Percentiles rank a stretch among this genome's conserved stretches.
phyloP scores from a whole-genome alignment of 2,113 vertebrate species.

The Cyprinus carpio region DNA sequence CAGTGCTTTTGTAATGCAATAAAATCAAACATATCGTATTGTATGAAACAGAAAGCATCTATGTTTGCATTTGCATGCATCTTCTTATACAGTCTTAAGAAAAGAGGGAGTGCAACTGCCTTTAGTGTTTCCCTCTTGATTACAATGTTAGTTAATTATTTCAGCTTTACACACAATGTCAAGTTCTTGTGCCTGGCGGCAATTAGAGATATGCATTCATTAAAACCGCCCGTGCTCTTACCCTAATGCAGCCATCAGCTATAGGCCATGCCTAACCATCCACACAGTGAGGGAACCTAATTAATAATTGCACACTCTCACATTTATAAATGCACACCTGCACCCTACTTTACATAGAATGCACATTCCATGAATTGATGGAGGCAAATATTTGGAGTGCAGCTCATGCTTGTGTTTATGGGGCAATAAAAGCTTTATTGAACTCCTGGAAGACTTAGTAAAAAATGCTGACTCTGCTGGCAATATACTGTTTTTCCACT shows the following conservation, averaged over 20 bases:
- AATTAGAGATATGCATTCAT: slow-evolving; percentile 57
- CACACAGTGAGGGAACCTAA: slow-evolving; percentile 18
- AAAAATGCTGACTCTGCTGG: no score
- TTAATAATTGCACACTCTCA: slow-evolving; percentile 14
- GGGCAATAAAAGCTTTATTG: slow-evolving; percentile 5
- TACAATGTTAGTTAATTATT: slow-evolving; percentile 46
- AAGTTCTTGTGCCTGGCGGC: slow-evolving; percentile 36
- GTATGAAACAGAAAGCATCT: neutral
- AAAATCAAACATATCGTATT: neutral
- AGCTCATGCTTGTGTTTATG: slow-evolving; percentile 7
- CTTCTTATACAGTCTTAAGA: neutral
- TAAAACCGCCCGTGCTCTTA: slow-evolving; percentile 34
- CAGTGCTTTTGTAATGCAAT: neutral
- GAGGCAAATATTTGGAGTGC: neutral
- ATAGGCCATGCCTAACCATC: slow-evolving; percentile 45
- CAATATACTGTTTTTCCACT: no score
- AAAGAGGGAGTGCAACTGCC: neutral
- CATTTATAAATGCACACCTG: neutral
- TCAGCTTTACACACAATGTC: slow-evolving; percentile 31
- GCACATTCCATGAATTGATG: neutral
- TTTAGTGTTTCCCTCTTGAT: slow-evolving; percentile 20
- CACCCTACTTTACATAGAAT: neutral
- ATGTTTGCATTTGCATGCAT: neutral
- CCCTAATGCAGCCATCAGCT: slow-evolving; percentile 47
- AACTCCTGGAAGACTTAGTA: neutral